phyloP scores from a whole-genome alignment of 2,113 vertebrate species.

The Leptosomus discolor region DNA sequence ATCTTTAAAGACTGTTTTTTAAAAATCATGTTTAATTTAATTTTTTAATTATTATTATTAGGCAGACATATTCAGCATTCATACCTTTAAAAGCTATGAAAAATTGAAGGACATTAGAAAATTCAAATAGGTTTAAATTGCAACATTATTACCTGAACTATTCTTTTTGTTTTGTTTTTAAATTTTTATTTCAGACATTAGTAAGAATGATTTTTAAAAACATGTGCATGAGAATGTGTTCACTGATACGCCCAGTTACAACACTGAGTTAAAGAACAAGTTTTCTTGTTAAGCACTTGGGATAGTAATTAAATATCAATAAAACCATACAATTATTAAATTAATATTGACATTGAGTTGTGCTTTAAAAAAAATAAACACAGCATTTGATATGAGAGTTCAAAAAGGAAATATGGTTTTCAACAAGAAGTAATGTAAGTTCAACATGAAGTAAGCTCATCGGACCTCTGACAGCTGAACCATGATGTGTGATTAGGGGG shows the following conservation, averaged over 20 bases:
- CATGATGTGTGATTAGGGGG: background rate
- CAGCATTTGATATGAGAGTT: constrained; percentile 19
- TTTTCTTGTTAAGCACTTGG: background rate
- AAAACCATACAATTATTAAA: constrained; percentile 18
- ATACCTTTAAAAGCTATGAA: constrained; percentile 53
- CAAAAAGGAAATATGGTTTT: constrained; percentile 41
- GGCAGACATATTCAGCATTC: constrained; percentile 11
- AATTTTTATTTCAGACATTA: constrained; percentile 71
- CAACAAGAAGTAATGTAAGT: background rate
- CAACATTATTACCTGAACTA: constrained; percentile 66
- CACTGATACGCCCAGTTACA: background rate
- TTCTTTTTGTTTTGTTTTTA: constrained; percentile 52
- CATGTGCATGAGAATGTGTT: constrained; percentile 70
- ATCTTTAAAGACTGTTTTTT: constrained; percentile 69
- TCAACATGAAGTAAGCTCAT: constrained; percentile 4
- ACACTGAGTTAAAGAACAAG: constrained; percentile 25
- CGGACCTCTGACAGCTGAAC: background rate
- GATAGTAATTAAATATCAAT: background rate
- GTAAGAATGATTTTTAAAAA: constrained; percentile 65
- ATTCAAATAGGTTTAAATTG: constrained; percentile 69
- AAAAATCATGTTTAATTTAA: constrained; percentile 64
- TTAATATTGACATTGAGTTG: constrained; percentile 14
- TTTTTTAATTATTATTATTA: constrained; percentile 57
- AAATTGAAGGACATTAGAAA: constrained; percentile 61
- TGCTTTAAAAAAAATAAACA: constrained; percentile 24